Base-by-base conservation (phyloP, 2,113 vertebrate species). In the Grantiella picta region DNA sequence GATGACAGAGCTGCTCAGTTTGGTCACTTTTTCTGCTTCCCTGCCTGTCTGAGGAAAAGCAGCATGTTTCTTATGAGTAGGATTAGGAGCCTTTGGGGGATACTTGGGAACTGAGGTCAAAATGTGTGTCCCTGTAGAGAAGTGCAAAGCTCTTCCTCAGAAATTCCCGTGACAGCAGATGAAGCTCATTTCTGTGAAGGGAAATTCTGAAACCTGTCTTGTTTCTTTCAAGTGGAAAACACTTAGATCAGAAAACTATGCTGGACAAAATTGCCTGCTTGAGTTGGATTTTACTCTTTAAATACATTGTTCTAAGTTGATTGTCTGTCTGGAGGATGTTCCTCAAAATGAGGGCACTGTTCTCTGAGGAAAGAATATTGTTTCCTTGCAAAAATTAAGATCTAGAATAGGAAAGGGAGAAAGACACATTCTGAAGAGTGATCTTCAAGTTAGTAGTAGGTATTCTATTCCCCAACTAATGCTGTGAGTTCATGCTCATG, bases 131-230 rank as follows among this genome's bases (percentile, higher is more conserved):
- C 35, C 44, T 68, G 14, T n/a, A 28, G 81, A 60, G 8, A 75
- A 50, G 12, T 2, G 7, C 18, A 75, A 60, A 31, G 3, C 15
- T 73, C 15, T 82, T 82, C 38, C 15, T 82, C 44, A 44, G 70
- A 31, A 91, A 72, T n/a, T 52, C 20, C 38, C 0, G 0, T 57
- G 44, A 40, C 40, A 52, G 40, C 16, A 45, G 42, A 63, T 9
- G 15, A 45, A 84, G 9, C 7, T 95, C 17, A 36, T 36, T 87
- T 38, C 60, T 60, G 19, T 68, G 35, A 44, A 64, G 7, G 11
- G 42, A 66, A 66, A 63, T 64, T 82, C 53, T 84, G 78, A 82
- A 87, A 35, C n/a, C 15, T 60, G 18, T 17, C 79, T 85, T 31
- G 33, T 44, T 12, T 66, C 29, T 76, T n/a, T 52, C 31, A 28